These are phyloP conservation scores for Platygyra sinensis DNA, from an alignment of 64 coral and sea anemone genomes.

Conservation along the genomic window DNA sequence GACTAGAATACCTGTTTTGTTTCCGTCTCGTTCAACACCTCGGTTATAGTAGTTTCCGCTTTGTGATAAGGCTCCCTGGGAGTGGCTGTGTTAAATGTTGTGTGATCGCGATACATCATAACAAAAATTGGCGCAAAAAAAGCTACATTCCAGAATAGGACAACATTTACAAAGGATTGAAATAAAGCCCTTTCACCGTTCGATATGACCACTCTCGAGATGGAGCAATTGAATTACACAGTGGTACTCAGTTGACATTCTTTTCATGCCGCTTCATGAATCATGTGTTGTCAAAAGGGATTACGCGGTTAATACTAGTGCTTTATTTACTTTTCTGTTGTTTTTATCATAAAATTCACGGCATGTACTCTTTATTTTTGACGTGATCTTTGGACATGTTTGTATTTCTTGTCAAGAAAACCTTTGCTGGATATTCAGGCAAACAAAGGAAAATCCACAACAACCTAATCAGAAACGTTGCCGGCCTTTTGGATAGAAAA, in stretches of 20 bases:
- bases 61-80: neutral
- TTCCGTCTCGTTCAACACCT: neutral
- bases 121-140: neutral
- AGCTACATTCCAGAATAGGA: neutral
- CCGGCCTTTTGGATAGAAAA: too few relatives aligned
- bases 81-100: neutral
- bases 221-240: neutral
- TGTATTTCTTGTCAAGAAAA: neutral
- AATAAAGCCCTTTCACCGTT: neutral
- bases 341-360: neutral
- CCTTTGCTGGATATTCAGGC: neutral
- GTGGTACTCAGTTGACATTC: neutral
- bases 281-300: neutral
- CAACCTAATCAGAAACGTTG: too few relatives aligned
- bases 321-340: neutral
- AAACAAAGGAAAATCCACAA: neutral
- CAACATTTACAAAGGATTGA: neutral
- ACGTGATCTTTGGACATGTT: neutral
- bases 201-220: neutral
- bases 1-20: neutral
- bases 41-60: neutral
- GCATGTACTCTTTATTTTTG: neutral
- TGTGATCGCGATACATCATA: neutral
- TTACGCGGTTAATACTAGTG: neutral
- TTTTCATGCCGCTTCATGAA: neutral